Evolutionary conservation across 1,140 invertebrate genomes (phyloP), one percentile per base, ranked within the genome.

Genomic region (Tenebrio molitor): DNA sequence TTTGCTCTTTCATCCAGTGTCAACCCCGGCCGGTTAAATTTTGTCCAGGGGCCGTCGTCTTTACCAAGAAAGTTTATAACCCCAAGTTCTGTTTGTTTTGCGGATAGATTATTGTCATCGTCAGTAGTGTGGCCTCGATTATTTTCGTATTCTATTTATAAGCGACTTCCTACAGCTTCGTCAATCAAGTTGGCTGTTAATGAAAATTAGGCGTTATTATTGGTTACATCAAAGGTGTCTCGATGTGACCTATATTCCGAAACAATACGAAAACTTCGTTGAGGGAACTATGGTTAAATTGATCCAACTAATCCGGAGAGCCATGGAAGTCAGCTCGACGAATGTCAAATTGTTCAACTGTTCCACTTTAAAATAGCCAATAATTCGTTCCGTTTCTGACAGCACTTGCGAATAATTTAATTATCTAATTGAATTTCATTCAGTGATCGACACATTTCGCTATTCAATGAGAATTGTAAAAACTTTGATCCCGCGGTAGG

Each of bases 1-100:
- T 29, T 50, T 46, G n/a, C 41, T 46, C 29, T 67, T 14, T 16
- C 1, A 67, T 4, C 25, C 23, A 16, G 29, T 66, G 63, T 23
- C 19, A 58, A 10, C 33, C 50, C 23, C n/a, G 42, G 44, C 41
- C 21, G 1, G 33, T 66, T 36, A 12, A 36, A 69, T 53, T 46
- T 34, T 29, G 12, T 69, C 50, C 25, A 46, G 42, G 42, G 41
- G 67, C 50, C 12, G 14, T 66, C 19, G 62, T 25, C 21, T 15
- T 6, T 4, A 4, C 12, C 14, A 6, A 34, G 23, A 44, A 42
- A 67, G 17, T 67, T 67, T 67, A 42, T 42, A 19, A 46, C n/a
- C 14, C 16, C 12, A 29, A 36, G 21, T 34, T 64, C 4, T 64
- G 53, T 19, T 25, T 19, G 12, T 62, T 62, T 15, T 62, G 15